These are phyloP conservation scores for Heliconius congener DNA, from an alignment of 1,140 invertebrate species.

Conservation along the genomic window DNA sequence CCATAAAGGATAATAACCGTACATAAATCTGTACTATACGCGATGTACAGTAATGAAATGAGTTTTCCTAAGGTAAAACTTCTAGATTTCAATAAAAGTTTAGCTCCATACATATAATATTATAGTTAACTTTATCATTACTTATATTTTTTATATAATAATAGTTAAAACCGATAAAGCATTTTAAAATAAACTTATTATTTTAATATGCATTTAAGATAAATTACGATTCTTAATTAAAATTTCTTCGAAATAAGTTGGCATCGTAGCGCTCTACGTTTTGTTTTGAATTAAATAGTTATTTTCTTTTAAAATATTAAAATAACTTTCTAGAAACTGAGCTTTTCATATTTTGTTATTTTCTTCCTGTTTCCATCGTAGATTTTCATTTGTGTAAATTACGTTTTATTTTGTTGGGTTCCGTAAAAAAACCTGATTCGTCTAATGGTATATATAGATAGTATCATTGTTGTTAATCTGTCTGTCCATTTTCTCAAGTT, in stretches of 20 bases:
- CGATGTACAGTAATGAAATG: slow-evolving; percentile 30
- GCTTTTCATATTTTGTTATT: too few species aligned
- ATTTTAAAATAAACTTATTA: slow-evolving; percentile 34
- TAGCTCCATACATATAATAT: slow-evolving; percentile 16
- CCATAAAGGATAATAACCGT: slow-evolving; percentile 34
- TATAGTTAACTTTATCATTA: slow-evolving; percentile 8
- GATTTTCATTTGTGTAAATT: too few species aligned
- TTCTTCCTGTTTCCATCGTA: too few species aligned
- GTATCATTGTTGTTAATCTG: too few species aligned
- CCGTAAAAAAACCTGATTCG: not conserved
- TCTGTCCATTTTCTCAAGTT: too few species aligned
- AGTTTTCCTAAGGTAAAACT: slow-evolving; percentile 28
- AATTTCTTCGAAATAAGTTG: slow-evolving; percentile 16
- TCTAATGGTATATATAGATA: too few species aligned
- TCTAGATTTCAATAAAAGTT: slow-evolving; percentile 30
- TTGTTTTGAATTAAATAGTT: not conserved
- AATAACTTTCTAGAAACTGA: too few species aligned
- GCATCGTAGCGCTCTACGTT: slow-evolving; percentile 13
- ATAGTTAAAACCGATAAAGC: slow-evolving; percentile 20
- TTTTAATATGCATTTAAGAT: slow-evolving; percentile 23
- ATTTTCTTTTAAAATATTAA: not conserved
- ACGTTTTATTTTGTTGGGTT: too few species aligned
- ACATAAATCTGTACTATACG: slow-evolving; percentile 26
- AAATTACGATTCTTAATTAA: slow-evolving; percentile 27
- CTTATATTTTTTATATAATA: slow-evolving; percentile 24